Evolutionary conservation across 2,113 vertebrate genomes (phyloP), one percentile per base, ranked within the genome.

Genomic region (Oxygymnocypris stewartii): DNA sequence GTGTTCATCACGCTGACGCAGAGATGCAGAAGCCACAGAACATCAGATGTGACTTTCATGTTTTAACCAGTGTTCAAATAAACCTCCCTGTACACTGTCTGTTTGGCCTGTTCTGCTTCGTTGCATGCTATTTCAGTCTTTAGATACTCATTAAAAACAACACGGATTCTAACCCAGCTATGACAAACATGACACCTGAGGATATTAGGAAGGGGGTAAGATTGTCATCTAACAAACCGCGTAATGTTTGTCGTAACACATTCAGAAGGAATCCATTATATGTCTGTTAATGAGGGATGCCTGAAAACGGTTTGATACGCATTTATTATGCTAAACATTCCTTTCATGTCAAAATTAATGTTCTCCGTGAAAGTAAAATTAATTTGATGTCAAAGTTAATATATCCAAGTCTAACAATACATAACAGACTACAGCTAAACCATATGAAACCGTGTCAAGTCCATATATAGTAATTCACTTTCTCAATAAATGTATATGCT

Each of bases 1-100:
- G 2, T 12, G 9, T 42, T n/a, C 59, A 6, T 74, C 35, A 40
- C 67, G 23, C 16, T 57, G 63, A 25, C 4, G 1, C 20, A 61
- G n/a, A 14, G 59, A 63, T 84, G 7, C 35, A 63, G 23, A 84
- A 51, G 51, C 69, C 14, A 59, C 54, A 44, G 20, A 40, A 85
- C 59, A 65, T 49, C 44, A 78, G 40, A 74, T 14, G 71, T 0
- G 1, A 13, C 71, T 44, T 11, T 73, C 35, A 73, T 7, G 65
- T 31, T 6, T n/a, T 65, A 63, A n/a, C 59, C 61, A 28, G 25
- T 4, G 69, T 73, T 14, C 14, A 47, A 25, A 11, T n/a, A 75
- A 75, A 25, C 20, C 10, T 8, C 73, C 40, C 23, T 47, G 11
- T 47, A 75, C 44, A 44, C 42, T 75, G 42, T 75, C 7, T 31